Base-by-base conservation (phyloP, 2,888 invertebrate genomes). In the Dryomyza anilis region DNA sequence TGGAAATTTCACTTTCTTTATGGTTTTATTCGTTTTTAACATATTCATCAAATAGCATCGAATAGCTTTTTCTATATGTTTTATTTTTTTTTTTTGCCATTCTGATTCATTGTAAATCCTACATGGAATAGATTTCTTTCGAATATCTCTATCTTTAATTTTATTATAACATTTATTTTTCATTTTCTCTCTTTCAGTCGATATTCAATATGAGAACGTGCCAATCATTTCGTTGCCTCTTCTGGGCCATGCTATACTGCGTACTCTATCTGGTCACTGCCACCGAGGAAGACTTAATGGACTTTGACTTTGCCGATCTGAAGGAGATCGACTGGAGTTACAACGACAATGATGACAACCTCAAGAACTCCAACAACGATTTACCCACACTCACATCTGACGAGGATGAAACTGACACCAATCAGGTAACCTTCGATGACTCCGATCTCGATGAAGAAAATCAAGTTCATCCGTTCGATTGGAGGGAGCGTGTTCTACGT, bases 401-500 rank as follows among this genome's bases (percentile, higher is more conserved):
- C 16, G 53, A 29, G 27, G 8, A 78, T 83, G 0, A 77, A 39
- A 56, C 72, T 0, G 68, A 71, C 16, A 56, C 66, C 8, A 76
- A 74, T 45, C 70, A 71, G 27, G 53, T 79, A 2, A 76, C 73
- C 30, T 77, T 77, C 58, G 74, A 74, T 53, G 73, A 78, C 3
- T 60, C 67, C 8, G 72, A 70, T 14, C 63, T 73, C 5, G 72
- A 72, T 19, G 69, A 72, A 8, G 70, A 68, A 12, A 76, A 76
- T 43, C 75, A 75, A 16, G 59, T 73, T 12, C 76, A 75, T 6
- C 73, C 71, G 0, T 78, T 77, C 14, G 74, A 76, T 48, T 73
- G 83, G 59, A 86, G 86, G 39, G 86, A 87, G 58, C 82, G 82
- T 1, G 80, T 85, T 73, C 78, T 88, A 19, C 85, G 86, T 69